phyloP scores from a whole-genome alignment of 2,888 invertebrate genomes.

The Amiota mariae region DNA sequence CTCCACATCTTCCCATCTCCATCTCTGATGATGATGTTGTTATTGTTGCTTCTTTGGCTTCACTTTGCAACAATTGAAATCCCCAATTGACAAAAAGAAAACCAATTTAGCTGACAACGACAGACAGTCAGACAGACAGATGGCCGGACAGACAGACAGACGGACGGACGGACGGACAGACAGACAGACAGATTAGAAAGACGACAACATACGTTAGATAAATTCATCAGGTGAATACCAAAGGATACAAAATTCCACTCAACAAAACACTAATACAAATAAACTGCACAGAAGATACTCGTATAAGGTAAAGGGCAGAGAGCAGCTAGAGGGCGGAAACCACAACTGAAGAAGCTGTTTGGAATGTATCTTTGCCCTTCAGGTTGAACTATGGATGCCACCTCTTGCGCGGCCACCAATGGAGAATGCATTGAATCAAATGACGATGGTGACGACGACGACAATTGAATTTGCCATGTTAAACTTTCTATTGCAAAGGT shows the following conservation, averaged over 20 bases:
- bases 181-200: slow-evolving; percentile 2
- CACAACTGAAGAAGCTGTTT: neutral
- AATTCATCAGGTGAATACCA: slow-evolving; percentile 71
- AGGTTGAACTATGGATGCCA: neutral
- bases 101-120: slow-evolving; percentile 72
- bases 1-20: slow-evolving; percentile 21
- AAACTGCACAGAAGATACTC: slow-evolving; percentile 9
- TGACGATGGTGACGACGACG: slow-evolving; percentile 30
- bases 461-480: slow-evolving; percentile 71
- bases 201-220: slow-evolving; percentile 53
- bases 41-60: slow-evolving; percentile 48
- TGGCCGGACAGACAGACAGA: neutral
- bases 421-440: slow-evolving; percentile 53
- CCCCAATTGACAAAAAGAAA: slow-evolving; percentile 73
- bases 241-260: slow-evolving; percentile 23
- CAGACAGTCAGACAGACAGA: slow-evolving; percentile 36
- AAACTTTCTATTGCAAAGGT: slow-evolving; percentile 52
- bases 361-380: slow-evolving; percentile 2
- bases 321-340: neutral
- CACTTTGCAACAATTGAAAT: slow-evolving; percentile 68
- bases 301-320: neutral
- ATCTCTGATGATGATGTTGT: slow-evolving; percentile 36
- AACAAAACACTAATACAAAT: neutral
- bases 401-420: neutral
- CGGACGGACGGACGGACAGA: slow-evolving; percentile 38